phyloP scores from a whole-genome alignment of 2,113 vertebrate species.

The Mus pahari region DNA sequence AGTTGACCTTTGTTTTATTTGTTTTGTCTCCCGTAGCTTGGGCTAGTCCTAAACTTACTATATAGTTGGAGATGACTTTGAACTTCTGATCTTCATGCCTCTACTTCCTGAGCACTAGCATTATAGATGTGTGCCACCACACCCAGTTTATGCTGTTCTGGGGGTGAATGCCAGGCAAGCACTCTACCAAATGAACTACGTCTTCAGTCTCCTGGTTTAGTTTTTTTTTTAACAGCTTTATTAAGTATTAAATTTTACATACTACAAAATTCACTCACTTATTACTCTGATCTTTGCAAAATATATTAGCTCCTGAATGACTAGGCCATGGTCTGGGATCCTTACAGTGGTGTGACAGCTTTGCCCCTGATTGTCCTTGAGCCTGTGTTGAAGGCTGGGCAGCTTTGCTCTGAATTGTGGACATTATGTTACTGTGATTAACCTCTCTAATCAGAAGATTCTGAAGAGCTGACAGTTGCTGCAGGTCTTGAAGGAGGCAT shows the following conservation, averaged over 20 bases:
- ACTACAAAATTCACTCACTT: background rate
- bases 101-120: background rate
- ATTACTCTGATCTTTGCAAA: constrained; percentile 42
- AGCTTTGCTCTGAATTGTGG: background rate
- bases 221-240: constrained; percentile 4
- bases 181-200: background rate
- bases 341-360: background rate
- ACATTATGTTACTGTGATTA: background rate
- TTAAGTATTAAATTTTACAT: background rate
- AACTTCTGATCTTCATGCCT: background rate
- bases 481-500: background rate
- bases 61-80: background rate
- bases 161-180: background rate
- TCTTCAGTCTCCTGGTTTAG: background rate
- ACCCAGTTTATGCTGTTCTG: no score
- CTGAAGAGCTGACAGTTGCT: constrained; percentile 27
- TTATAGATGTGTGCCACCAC: background rate
- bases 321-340: background rate
- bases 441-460: background rate
- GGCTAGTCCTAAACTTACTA: background rate
- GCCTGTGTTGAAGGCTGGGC: background rate
- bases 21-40: background rate
- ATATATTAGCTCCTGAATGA: background rate
- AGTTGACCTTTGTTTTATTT: background rate
- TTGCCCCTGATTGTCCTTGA: background rate